Evolutionary conservation across 2,888 invertebrate genomes (phyloP).

Genomic region (Cepaea hortensis): DNA sequence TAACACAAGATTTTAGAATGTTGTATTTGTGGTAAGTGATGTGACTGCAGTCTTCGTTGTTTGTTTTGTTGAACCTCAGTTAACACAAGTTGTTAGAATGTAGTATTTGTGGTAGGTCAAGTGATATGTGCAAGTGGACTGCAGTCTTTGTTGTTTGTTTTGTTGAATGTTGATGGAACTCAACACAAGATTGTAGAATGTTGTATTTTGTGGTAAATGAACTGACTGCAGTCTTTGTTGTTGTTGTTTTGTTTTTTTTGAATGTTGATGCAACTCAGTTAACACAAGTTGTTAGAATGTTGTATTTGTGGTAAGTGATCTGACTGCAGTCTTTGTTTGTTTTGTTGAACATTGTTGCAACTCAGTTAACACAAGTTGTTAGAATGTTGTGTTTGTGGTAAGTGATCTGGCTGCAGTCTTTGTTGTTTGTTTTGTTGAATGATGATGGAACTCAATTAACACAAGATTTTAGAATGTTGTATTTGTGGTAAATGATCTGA

Average conservation of each 20-base stretch:
- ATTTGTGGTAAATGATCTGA: slow-evolving; percentile 64
- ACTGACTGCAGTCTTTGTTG: too few species aligned
- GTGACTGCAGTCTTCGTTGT: too few species aligned
- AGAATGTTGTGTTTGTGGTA: slow-evolving; percentile 75
- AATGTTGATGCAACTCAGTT: not conserved
- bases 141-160: too few species aligned
- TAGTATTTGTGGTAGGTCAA: slow-evolving; percentile 65
- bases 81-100: slow-evolving; percentile 75
- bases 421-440: too few species aligned
- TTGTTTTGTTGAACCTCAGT: too few species aligned
- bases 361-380: slow-evolving; percentile 72
- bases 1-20: slow-evolving; percentile 75
- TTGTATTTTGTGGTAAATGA: slow-evolving; percentile 73
- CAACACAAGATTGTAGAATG: slow-evolving; percentile 76
- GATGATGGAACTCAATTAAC: slow-evolving; percentile 50
- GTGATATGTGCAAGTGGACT: too few species aligned
- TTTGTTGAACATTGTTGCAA: too few species aligned
- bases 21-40: slow-evolving; percentile 66
- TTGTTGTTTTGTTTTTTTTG: too few species aligned
- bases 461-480: slow-evolving; percentile 75
- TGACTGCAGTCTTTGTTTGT: too few species aligned
- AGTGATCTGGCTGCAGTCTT: slow-evolving; percentile 48
- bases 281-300: slow-evolving; percentile 75
- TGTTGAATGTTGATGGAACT: slow-evolving; percentile 36
- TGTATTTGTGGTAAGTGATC: slow-evolving; percentile 66